Percentiles rank a stretch among this genome's conserved stretches.
Conservation (phyloP, 2,888 invertebrate species). For the Dugesia japonica region DNA sequence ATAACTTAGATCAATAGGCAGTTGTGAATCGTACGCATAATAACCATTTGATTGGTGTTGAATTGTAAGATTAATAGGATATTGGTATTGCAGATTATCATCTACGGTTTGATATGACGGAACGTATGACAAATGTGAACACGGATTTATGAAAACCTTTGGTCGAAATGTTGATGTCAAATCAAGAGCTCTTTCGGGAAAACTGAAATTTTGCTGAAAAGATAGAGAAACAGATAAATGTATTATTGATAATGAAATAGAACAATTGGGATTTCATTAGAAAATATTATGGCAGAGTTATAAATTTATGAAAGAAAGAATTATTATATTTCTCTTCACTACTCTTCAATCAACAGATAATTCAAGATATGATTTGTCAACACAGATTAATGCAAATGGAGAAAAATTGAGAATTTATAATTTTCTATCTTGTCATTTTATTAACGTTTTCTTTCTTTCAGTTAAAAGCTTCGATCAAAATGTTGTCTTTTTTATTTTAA, state of each 20-base stretch:
- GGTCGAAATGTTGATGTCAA: background rate
- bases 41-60: background rate
- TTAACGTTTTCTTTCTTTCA: too few relatives aligned
- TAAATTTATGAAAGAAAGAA: too few relatives aligned
- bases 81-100: background rate
- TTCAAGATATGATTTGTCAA: too few relatives aligned
- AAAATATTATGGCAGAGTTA: too few relatives aligned
- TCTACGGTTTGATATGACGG: background rate
- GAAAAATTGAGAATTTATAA: too few relatives aligned
- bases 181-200: background rate
- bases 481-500: too few relatives aligned
- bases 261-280: too few relatives aligned
- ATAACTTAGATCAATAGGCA: background rate
- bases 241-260: background rate
- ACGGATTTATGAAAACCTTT: background rate
- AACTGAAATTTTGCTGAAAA: background rate
- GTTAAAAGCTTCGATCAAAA: too few relatives aligned
- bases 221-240: background rate
- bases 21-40: background rate
- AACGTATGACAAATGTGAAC: background rate
- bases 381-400: too few relatives aligned
- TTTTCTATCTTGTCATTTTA: too few relatives aligned
- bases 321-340: too few relatives aligned
- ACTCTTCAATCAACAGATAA: too few relatives aligned
- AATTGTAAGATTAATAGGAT: background rate